Conservation (phyloP, 2,888 invertebrate genomes). For the Cephus pygmeus region DNA sequence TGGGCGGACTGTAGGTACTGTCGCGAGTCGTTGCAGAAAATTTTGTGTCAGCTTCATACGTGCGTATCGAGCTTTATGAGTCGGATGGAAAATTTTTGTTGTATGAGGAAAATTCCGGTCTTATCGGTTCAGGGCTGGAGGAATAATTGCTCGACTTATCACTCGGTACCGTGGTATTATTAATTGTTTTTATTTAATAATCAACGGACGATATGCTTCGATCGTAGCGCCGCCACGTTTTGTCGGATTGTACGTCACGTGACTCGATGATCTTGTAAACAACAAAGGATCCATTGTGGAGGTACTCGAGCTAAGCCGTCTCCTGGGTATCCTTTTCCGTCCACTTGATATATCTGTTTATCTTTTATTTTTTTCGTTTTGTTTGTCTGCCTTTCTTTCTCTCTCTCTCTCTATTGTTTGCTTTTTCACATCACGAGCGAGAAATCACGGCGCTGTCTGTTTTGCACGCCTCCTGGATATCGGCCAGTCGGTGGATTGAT, state of each 20-base stretch:
- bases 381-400: slow-evolving; percentile 10
- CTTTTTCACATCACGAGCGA: background rate
- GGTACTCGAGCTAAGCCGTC: background rate
- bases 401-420: slow-evolving; percentile 7
- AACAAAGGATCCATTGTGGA: background rate
- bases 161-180: background rate
- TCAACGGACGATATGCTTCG: background rate
- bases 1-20: background rate
- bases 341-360: background rate
- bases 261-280: background rate
- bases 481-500: background rate
- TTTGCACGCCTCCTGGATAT: background rate
- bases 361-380: background rate
- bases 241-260: background rate
- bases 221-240: background rate
- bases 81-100: too few relatives aligned
- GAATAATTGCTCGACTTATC: background rate
- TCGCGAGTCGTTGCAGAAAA: too few relatives aligned
- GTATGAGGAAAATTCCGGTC: background rate
- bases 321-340: background rate
- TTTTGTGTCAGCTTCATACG: too few relatives aligned
- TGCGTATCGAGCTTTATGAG: too few relatives aligned
- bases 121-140: background rate
- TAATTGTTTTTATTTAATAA: background rate
- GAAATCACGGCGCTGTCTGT: background rate